These are phyloP conservation scores for Todiramphus saurophagus DNA, from an alignment of 2,113 vertebrate species.

Conservation along the genomic window DNA sequence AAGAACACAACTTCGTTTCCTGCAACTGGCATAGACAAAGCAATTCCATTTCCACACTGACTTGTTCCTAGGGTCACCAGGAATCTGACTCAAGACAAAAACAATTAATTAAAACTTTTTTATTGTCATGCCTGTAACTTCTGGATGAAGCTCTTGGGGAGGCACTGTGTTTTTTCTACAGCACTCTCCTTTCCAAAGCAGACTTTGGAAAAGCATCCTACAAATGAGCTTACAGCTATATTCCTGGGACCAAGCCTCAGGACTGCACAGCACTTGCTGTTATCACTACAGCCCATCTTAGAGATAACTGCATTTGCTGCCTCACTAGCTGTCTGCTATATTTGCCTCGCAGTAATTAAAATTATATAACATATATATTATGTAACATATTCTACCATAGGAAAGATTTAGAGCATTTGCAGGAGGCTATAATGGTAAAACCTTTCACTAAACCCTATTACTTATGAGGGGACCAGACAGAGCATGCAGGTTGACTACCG, in stretches of 20 bases:
- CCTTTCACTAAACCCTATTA: background rate
- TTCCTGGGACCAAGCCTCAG: background rate
- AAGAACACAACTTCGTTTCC: background rate
- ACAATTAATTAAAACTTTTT: background rate
- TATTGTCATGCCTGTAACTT: background rate
- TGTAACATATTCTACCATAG: background rate
- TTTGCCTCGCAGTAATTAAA: constrained; percentile 21
- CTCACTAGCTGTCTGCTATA: background rate
- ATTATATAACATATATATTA: constrained; percentile 41
- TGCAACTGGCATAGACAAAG: background rate
- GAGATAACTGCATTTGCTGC: constrained; percentile 3
- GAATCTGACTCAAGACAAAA: background rate
- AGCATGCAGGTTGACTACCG: accelerated
- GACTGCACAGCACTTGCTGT: background rate
- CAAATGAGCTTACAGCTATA: background rate
- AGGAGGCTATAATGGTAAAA: background rate
- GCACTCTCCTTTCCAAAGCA: background rate
- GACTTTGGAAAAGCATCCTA: background rate
- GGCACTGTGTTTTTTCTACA: background rate
- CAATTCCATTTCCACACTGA: background rate
- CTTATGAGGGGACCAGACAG: background rate
- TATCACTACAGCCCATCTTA: background rate
- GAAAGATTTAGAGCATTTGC: background rate
- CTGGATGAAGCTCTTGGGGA: background rate
- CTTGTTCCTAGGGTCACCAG: background rate